phyloP scores from a whole-genome alignment of 64 coral and sea anemone species.

The Pocillopora damicornis region DNA sequence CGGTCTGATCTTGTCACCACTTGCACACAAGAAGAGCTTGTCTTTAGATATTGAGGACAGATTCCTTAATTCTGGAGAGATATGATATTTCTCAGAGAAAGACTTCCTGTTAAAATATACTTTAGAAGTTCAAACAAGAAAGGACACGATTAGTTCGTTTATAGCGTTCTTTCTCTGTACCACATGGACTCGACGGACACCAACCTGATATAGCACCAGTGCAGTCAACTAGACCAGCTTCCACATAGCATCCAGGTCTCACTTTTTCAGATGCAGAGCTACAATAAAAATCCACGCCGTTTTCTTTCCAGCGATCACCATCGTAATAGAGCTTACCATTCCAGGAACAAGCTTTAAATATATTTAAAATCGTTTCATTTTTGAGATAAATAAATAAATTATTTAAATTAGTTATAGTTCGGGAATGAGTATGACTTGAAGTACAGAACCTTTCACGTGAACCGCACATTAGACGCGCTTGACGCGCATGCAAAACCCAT shows the following conservation, averaged over 20 bases:
- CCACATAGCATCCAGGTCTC: background rate
- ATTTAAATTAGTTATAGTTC: background rate
- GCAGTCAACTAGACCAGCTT: background rate
- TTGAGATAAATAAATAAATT: background rate
- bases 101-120: background rate
- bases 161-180: background rate
- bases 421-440: background rate
- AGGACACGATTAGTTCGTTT: background rate
- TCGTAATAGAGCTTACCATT: background rate
- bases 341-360: background rate
- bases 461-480: too few species aligned
- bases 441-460: too few species aligned
- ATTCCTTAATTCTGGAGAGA: background rate
- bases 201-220: conserved; percentile 23
- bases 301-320: conserved; percentile 9
- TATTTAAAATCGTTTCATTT: background rate
- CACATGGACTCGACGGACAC: background rate
- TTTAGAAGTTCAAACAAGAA: background rate
- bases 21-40: background rate
- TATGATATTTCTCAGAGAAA: background rate
- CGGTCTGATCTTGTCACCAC: conserved; percentile 1
- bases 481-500: too few species aligned
- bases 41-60: background rate
- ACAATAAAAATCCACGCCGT: conserved; percentile 20
- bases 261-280: background rate